Percentiles rank a stretch among this genome's conserved stretches.
These are phyloP conservation scores for Ligdia adustata DNA, from an alignment of 2,888 invertebrate species.

Conservation along the genomic window DNA sequence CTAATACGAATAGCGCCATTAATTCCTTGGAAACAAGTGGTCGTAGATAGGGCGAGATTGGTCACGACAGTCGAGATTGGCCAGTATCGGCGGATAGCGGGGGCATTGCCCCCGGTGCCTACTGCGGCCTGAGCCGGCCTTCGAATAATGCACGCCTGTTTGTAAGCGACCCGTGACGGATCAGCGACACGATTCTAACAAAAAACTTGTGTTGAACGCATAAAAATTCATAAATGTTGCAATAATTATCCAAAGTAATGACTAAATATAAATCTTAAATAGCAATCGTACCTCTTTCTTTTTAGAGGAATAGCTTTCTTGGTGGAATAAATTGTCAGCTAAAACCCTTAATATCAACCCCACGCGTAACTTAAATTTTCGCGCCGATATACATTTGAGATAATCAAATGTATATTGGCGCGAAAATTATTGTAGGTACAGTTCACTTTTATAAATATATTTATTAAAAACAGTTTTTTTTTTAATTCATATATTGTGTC, in stretches of 20 bases:
- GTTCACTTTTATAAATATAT: too few relatives aligned
- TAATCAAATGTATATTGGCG: too few relatives aligned
- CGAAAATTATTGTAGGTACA: too few relatives aligned
- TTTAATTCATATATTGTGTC: too few relatives aligned
- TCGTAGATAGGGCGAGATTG: constrained; percentile 39
- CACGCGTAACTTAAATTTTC: too few relatives aligned
- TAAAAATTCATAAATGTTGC: neutral
- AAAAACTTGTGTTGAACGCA: constrained; percentile 15
- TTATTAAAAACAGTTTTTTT: too few relatives aligned
- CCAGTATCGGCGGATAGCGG: constrained; percentile 36
- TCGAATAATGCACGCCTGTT: constrained; percentile 24
- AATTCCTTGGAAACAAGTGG: constrained; percentile 56
- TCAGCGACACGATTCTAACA: constrained; percentile 20
- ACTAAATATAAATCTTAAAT: too few relatives aligned
- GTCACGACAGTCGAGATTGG: constrained; percentile 23
- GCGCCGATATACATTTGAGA: too few relatives aligned
- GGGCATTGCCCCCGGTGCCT: constrained; percentile 30
- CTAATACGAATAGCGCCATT: constrained; percentile 54
- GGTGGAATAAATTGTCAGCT: too few relatives aligned
- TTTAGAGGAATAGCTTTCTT: too few relatives aligned
- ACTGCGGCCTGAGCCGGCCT: constrained; percentile 16
- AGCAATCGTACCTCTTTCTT: too few relatives aligned
- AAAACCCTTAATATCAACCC: too few relatives aligned
- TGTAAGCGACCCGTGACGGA: constrained; percentile 24
- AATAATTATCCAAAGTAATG: constrained; percentile 1